Evolutionary conservation across 2,797 vertebrate genomes (phyloP).

Genomic region (Oreonectes daqikongensis): DNA sequence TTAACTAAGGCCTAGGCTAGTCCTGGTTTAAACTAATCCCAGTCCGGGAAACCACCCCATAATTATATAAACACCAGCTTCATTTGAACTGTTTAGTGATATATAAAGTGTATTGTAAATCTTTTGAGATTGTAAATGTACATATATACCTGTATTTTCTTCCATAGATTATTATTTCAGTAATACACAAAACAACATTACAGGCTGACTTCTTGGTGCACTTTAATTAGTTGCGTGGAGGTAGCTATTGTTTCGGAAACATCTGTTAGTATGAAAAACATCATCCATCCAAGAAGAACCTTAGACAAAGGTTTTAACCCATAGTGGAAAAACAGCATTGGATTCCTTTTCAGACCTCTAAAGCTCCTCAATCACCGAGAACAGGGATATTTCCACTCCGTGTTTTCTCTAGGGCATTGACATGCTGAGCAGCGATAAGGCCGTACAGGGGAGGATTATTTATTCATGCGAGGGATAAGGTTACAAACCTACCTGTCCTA

Average conservation of each 20-base stretch:
- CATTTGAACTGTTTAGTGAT: too few relatives aligned
- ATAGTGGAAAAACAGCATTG: conserved; percentile 43
- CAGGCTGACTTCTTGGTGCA: too few relatives aligned
- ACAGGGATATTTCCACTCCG: conserved; percentile 42
- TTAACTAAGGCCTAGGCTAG: too few relatives aligned
- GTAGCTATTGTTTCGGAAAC: background rate
- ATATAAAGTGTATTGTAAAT: too few relatives aligned
- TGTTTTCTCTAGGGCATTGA: conserved; percentile 38
- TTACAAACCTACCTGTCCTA: conserved; percentile 40
- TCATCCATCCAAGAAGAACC: conserved; percentile 6
- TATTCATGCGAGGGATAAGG: conserved; percentile 49
- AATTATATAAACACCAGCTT: too few relatives aligned
- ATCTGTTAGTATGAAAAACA: conserved; percentile 8
- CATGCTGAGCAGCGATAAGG: conserved; percentile 40
- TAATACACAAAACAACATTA: background rate
- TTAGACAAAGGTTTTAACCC: conserved; percentile 41
- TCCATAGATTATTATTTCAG: too few relatives aligned
- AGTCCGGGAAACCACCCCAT: too few relatives aligned
- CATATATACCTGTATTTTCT: too few relatives aligned
- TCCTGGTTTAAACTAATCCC: too few relatives aligned
- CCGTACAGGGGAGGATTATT: conserved; percentile 40
- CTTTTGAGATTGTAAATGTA: too few relatives aligned
- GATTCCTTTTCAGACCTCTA: conserved; percentile 38
- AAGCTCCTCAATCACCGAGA: background rate
- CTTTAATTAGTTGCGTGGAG: background rate